These are phyloP conservation scores for Cephonodes hylas DNA, from an alignment of 2,888 invertebrate genomes.

Conservation along the genomic window DNA sequence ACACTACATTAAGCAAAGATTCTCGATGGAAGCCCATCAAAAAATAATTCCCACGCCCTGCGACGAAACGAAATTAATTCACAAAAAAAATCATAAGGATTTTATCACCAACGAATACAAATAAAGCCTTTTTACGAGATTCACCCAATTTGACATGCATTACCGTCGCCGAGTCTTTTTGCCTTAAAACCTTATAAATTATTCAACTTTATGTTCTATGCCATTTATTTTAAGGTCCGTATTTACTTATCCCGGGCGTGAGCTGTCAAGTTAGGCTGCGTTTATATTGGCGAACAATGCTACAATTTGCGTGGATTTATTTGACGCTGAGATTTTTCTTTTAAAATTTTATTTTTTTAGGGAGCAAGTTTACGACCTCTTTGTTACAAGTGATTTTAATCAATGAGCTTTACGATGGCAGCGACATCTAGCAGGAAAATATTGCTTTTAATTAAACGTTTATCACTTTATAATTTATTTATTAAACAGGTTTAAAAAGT, in stretches of 20 bases:
- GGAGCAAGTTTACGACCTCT: slow-evolving; percentile 3
- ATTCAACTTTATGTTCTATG: slow-evolving; percentile 15
- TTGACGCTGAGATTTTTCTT: background rate
- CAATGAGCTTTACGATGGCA: background rate
- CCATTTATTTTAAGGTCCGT: slow-evolving; percentile 12
- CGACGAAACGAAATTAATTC: slow-evolving; percentile 4
- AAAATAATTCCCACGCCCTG: background rate
- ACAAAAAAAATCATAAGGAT: slow-evolving; percentile 9
- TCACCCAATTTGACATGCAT: slow-evolving; percentile 15
- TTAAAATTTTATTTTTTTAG: slow-evolving; percentile 3
- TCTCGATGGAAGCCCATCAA: background rate
- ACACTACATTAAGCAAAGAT: background rate
- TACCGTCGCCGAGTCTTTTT: slow-evolving; percentile 13
- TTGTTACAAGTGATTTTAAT: background rate
- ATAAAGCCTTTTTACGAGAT: slow-evolving; percentile 15
- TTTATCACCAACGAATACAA: slow-evolving; percentile 12
- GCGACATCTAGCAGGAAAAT: background rate
- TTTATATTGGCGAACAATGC: slow-evolving; percentile 11
- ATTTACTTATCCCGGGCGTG: slow-evolving; percentile 12
- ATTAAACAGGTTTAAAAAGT: no score
- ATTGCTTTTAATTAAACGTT: background rate
- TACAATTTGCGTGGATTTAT: slow-evolving; percentile 10
- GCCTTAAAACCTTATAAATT: slow-evolving; percentile 14
- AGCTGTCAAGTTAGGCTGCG: slow-evolving; percentile 11
- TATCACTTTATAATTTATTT: no score